phyloP scores from a whole-genome alignment of 2,797 vertebrate genomes.

The Ficedula albicollis region DNA sequence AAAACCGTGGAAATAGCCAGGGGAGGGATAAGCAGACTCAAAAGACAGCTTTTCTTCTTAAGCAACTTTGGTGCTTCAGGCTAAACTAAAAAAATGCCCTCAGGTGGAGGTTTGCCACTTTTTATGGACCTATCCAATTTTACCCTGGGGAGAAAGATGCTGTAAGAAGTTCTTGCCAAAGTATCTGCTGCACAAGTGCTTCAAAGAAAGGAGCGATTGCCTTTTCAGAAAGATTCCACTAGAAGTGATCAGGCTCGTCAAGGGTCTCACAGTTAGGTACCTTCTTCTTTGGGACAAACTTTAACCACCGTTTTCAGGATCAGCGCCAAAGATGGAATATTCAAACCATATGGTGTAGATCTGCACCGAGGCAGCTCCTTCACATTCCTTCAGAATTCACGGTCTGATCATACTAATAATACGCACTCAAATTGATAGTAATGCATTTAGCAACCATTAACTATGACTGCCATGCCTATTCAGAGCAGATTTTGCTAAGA shows the following conservation, averaged over 20 bases:
- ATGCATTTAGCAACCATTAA: neutral
- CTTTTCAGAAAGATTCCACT: neutral
- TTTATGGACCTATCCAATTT: neutral
- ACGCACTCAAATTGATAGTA: neutral
- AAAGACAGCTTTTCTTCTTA: neutral
- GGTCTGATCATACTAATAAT: neutral
- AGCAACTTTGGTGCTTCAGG: neutral
- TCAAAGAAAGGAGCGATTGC: neutral
- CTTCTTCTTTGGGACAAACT: neutral
- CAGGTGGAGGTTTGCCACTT: neutral
- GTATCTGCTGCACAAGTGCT: neutral
- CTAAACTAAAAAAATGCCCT: neutral
- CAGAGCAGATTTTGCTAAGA: neutral
- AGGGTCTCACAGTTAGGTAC: neutral
- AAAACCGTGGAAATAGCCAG: neutral
- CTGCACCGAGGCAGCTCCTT: neutral
- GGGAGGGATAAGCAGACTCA: neutral
- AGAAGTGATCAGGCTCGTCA: neutral
- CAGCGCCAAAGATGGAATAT: neutral
- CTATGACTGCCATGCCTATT: neutral
- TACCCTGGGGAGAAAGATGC: neutral
- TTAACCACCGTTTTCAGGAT: neutral
- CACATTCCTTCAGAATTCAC: neutral
- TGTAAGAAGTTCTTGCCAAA: neutral
- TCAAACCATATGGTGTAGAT: rapidly evolving